Evolutionary conservation across 2,113 vertebrate genomes (phyloP).

Genomic region (Cricetomys ansorgei): DNA sequence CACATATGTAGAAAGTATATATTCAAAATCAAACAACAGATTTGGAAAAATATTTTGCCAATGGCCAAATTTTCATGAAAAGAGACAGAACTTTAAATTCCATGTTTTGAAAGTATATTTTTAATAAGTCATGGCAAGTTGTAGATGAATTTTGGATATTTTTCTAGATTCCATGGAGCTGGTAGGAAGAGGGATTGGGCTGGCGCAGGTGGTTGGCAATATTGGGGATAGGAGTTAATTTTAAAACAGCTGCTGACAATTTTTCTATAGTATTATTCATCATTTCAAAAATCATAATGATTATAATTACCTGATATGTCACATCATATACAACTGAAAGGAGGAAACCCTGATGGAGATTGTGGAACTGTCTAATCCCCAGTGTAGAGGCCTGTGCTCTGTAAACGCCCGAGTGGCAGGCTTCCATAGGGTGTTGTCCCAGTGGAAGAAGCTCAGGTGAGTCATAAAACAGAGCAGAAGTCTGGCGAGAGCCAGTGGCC

Average conservation of each 20-base stretch:
- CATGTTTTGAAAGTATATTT: neutral
- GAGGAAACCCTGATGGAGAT: neutral
- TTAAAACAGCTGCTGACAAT: constrained; percentile 78
- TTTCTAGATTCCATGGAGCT: neutral
- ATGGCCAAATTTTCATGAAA: neutral
- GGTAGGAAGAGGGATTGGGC: neutral
- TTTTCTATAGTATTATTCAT: constrained; percentile 76
- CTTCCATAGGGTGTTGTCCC: neutral
- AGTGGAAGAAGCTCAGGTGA: constrained; percentile 49
- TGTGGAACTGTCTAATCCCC: neutral
- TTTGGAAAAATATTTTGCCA: neutral
- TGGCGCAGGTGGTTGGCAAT: constrained; percentile 70
- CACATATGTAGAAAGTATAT: neutral
- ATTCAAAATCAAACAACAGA: neutral
- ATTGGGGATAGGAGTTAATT: constrained; percentile 71
- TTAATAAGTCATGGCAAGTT: neutral
- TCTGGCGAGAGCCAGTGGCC: constrained; percentile 24
- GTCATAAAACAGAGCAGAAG: constrained; percentile 64
- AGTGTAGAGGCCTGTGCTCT: neutral
- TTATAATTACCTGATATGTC: constrained; percentile 71
- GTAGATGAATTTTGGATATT: neutral
- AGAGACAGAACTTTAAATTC: neutral
- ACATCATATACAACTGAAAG: constrained; percentile 49
- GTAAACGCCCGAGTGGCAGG: neutral
- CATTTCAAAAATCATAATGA: constrained; percentile 73